These are phyloP conservation scores for Corynorhinus townsendii DNA, from an alignment of 2,113 vertebrate species.

Conservation along the genomic window DNA sequence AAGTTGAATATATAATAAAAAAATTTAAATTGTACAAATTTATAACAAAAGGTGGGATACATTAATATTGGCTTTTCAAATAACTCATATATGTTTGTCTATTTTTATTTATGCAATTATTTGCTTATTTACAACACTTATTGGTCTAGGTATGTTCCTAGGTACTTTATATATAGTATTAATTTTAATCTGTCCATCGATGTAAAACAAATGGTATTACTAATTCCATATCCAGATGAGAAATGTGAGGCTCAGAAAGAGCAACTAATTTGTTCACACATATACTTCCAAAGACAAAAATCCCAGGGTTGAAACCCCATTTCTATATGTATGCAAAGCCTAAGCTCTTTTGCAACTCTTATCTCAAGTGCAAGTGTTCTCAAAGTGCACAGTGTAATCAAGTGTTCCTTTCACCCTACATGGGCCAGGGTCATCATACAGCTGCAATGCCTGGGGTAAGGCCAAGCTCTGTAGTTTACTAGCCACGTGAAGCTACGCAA, in stretches of 20 bases:
- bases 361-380: not conserved
- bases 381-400: fast-evolving
- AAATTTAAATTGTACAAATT: not conserved
- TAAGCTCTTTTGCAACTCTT: not conserved
- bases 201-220: not conserved
- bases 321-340: not conserved
- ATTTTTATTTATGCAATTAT: not conserved
- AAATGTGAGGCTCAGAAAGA: not conserved
- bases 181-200: not conserved
- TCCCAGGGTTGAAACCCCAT: not conserved
- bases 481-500: not conserved
- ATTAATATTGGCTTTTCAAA: not conserved
- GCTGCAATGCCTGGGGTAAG: not conserved
- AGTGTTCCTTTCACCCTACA: not conserved
- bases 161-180: not conserved
- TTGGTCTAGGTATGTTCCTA: not conserved
- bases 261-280: not conserved
- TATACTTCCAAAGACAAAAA: not conserved
- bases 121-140: not conserved
- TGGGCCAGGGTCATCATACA: not conserved
- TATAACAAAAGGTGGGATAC: not conserved
- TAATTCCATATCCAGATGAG: not conserved
- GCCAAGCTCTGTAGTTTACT: not conserved
- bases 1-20: not conserved
- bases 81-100: not conserved